These are phyloP conservation scores for Channa argus DNA, from an alignment of 2,113 vertebrate species.

Conservation along the genomic window DNA sequence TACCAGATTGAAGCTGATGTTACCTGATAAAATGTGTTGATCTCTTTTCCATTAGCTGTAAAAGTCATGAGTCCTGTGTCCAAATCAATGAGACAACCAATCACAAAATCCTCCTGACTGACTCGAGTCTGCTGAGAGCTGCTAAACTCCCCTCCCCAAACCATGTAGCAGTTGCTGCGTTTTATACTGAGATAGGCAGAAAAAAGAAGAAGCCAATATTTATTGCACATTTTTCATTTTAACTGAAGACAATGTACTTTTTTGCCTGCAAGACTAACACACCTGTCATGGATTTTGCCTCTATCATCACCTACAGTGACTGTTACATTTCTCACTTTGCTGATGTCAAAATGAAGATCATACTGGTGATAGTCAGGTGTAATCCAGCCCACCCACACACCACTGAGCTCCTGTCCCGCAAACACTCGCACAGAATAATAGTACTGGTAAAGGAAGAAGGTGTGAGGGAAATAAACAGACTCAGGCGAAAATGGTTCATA, in stretches of 20 bases:
- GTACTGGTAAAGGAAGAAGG: slow-evolving; percentile 80
- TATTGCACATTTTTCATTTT: background rate
- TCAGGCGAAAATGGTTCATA: background rate
- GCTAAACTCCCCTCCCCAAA: slow-evolving; percentile 93
- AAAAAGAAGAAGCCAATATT: background rate
- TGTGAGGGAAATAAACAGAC: background rate
- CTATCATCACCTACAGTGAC: slow-evolving; percentile 93
- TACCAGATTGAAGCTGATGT: background rate
- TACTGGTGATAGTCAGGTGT: slow-evolving; percentile 94
- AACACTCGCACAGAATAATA: slow-evolving; percentile 92
- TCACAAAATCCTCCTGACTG: slow-evolving; percentile 91
- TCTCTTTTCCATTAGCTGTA: slow-evolving; percentile 93
- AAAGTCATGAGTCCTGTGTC: slow-evolving; percentile 97
- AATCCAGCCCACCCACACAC: slow-evolving; percentile 94
- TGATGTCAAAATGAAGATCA: slow-evolving; percentile 89
- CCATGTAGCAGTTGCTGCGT: slow-evolving; percentile 96
- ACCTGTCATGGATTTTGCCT: slow-evolving; percentile 95
- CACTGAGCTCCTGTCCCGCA: slow-evolving; percentile 91
- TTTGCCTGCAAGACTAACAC: background rate
- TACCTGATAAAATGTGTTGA: slow-evolving; percentile 97
- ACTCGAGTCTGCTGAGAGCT: slow-evolving; percentile 90
- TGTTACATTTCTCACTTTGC: slow-evolving; percentile 90
- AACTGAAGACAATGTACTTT: background rate
- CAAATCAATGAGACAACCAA: slow-evolving; percentile 93
- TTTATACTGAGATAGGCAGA: slow-evolving; percentile 85